Evolutionary conservation across 2,797 vertebrate genomes (phyloP).

Genomic region (Acipenser ruthenus): DNA sequence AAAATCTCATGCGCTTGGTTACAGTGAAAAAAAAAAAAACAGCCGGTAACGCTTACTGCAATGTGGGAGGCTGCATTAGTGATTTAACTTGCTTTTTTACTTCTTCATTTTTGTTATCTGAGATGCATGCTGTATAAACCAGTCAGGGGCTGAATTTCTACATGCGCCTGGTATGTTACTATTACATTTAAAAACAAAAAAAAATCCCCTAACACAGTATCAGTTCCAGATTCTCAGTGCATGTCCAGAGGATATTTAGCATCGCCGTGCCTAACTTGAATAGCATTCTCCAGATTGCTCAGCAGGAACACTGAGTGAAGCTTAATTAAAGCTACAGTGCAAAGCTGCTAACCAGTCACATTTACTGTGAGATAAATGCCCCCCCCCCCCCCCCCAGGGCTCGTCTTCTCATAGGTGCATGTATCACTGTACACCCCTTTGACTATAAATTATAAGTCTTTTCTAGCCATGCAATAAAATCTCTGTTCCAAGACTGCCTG

Average conservation of each 20-base stretch:
- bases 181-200: too few species aligned
- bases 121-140: too few species aligned
- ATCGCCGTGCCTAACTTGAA: too few species aligned
- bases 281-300: background rate
- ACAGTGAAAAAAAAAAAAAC: conserved; percentile 59
- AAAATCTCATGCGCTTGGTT: conserved; percentile 74
- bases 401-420: background rate
- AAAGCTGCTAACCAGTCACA: background rate
- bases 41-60: conserved; percentile 55
- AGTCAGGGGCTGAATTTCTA: too few species aligned
- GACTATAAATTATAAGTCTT: conserved; percentile 21
- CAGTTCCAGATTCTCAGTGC: too few species aligned
- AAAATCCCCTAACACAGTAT: too few species aligned
- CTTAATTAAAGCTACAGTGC: background rate
- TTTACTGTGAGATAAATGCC: conserved; percentile 10
- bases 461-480: conserved; percentile 34
- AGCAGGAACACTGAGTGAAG: background rate
- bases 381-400: background rate
- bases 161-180: too few species aligned
- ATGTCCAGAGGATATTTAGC: too few species aligned
- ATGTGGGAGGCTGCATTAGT: conserved; percentile 42
- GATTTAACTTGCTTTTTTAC: conserved; percentile 66
- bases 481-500: conserved; percentile 25
- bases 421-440: conserved; percentile 1
- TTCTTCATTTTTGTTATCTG: conserved; percentile 58